These are phyloP conservation scores for Macroramphosus scolopax DNA, from an alignment of 2,797 vertebrate species.

Conservation along the genomic window DNA sequence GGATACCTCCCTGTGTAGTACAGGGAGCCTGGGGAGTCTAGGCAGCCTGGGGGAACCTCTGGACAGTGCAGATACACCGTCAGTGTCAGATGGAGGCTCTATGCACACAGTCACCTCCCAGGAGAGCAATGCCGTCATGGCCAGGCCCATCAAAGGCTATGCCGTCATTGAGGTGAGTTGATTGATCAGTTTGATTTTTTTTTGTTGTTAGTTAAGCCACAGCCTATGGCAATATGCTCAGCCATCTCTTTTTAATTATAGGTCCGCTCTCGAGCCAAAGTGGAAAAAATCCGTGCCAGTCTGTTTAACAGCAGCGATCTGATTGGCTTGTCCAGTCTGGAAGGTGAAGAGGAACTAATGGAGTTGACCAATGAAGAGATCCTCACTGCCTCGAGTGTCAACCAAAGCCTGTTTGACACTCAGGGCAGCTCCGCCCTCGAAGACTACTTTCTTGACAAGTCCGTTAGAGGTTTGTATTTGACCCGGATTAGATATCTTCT, in stretches of 20 bases:
- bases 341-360: slow-evolving; percentile 96
- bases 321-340: slow-evolving; percentile 94
- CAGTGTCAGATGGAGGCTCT: slow-evolving; percentile 86
- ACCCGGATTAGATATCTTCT: slow-evolving; percentile 3
- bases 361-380: slow-evolving; percentile 98
- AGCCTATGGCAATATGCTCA: no score
- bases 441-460: slow-evolving; percentile 95
- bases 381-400: slow-evolving; percentile 95
- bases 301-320: slow-evolving; percentile 97
- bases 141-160: slow-evolving; percentile 93
- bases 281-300: slow-evolving; percentile 97
- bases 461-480: slow-evolving; percentile 84
- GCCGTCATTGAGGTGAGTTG: slow-evolving; percentile 93
- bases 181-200: no score
- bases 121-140: slow-evolving; percentile 81
- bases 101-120: slow-evolving; percentile 88
- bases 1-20: slow-evolving; percentile 93
- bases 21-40: slow-evolving; percentile 91
- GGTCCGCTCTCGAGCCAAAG: slow-evolving; percentile 95
- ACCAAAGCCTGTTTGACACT: slow-evolving; percentile 97
- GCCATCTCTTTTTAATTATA: slow-evolving; percentile 43
- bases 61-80: slow-evolving; percentile 84
- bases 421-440: slow-evolving; percentile 96
- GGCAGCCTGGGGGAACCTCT: slow-evolving; percentile 91
- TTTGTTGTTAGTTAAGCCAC: background rate